A percentile compares a stretch with the other conserved stretches of the same genome.
phyloP scores from a whole-genome alignment of 2,888 invertebrate species.

The Noctua comes region DNA sequence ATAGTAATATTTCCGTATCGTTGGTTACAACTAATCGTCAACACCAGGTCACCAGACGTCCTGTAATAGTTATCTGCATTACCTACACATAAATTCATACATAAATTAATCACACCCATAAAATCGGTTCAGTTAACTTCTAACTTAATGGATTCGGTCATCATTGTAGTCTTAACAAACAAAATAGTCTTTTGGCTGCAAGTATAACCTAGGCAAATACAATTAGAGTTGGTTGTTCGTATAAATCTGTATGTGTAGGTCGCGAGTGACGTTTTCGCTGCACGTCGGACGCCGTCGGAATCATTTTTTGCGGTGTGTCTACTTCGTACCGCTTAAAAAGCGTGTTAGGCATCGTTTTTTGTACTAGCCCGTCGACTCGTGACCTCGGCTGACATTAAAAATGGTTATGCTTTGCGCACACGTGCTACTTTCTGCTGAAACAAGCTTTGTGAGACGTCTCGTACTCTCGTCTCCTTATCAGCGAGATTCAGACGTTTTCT shows the following conservation, averaged over 20 bases:
- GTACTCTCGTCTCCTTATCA: slow-evolving; percentile 46
- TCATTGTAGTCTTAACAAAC: slow-evolving; percentile 11
- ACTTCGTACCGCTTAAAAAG: slow-evolving; percentile 81
- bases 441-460: slow-evolving; percentile 58
- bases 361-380: slow-evolving; percentile 80
- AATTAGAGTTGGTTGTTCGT: slow-evolving; percentile 46
- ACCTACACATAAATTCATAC: background rate
- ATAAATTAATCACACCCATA: slow-evolving; percentile 24
- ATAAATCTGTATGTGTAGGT: slow-evolving; percentile 63
- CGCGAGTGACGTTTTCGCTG: slow-evolving; percentile 48
- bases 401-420: slow-evolving; percentile 82
- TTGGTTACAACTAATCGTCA: background rate
- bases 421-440: slow-evolving; percentile 73
- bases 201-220: slow-evolving; percentile 60
- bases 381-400: slow-evolving; percentile 87
- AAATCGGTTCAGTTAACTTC: slow-evolving; percentile 14
- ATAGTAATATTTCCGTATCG: background rate
- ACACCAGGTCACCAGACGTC: background rate
- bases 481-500: slow-evolving; percentile 51
- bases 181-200: slow-evolving; percentile 23
- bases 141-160: slow-evolving; percentile 15
- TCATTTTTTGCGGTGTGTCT: slow-evolving; percentile 85
- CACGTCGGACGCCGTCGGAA: slow-evolving; percentile 72
- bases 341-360: slow-evolving; percentile 84
- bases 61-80: background rate